These are phyloP conservation scores for Leucoma salicis DNA, from an alignment of 2,888 invertebrate species.

Conservation along the genomic window DNA sequence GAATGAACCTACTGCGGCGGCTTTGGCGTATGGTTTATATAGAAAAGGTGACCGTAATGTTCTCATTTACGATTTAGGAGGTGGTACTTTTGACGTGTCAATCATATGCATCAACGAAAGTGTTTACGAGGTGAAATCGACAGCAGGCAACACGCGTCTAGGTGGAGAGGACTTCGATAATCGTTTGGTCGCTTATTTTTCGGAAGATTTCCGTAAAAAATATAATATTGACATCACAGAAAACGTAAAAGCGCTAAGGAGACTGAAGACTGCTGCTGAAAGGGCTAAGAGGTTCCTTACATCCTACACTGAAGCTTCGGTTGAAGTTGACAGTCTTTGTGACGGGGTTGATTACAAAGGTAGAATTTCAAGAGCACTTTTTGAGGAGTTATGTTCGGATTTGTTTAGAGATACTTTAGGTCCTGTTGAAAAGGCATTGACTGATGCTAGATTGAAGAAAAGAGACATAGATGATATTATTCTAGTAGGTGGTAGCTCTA, in stretches of 20 bases:
- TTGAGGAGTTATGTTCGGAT: constrained; percentile 65
- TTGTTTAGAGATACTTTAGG: constrained; percentile 54
- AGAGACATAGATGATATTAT: constrained; percentile 51
- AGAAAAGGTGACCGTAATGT: constrained; percentile 45
- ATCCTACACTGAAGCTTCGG: constrained; percentile 44
- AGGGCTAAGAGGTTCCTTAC: constrained; percentile 51
- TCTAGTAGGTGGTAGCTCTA: constrained; percentile 61
- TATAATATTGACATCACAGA: constrained; percentile 43
- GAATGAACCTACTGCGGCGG: constrained; percentile 65
- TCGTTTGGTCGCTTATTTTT: constrained; percentile 56
- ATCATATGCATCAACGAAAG: constrained; percentile 49
- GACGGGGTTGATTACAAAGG: constrained; percentile 55
- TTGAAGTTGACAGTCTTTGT: constrained; percentile 49
- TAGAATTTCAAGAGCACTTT: constrained; percentile 46
- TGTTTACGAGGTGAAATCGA: constrained; percentile 56
- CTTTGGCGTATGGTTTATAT: constrained; percentile 57
- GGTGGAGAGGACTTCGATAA: constrained; percentile 71
- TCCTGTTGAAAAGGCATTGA: constrained; percentile 46
- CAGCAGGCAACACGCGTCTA: constrained; percentile 51
- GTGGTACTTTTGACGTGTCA: constrained; percentile 64
- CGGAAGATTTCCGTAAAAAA: constrained; percentile 55
- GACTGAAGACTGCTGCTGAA: constrained; percentile 57
- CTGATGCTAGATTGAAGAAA: constrained; percentile 49
- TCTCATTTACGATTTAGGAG: constrained; percentile 62
- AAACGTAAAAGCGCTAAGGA: constrained; percentile 41